Conservation (phyloP, 2,888 invertebrate genomes). For the Argyresthia goedartella region DNA sequence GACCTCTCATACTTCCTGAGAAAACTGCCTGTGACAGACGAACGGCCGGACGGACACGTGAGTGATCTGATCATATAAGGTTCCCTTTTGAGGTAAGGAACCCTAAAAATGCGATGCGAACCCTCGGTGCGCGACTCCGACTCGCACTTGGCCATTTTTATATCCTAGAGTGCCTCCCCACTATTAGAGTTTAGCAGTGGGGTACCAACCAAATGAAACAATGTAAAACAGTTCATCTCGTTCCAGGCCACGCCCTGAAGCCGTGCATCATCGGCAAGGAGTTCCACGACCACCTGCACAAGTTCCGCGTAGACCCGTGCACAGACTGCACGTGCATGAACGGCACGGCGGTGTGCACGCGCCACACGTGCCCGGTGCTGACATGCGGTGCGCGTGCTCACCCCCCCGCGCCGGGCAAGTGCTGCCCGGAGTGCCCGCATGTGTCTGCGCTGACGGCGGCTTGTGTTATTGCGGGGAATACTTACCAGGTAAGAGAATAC, state of each 20-base stretch:
- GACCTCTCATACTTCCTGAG: too few relatives aligned
- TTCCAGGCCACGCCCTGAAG: constrained; percentile 47
- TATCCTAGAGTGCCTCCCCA: too few relatives aligned
- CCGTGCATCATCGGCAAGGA: constrained; percentile 81
- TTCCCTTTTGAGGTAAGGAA: too few relatives aligned
- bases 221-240: neutral
- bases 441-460: constrained; percentile 77
- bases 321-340: constrained; percentile 87
- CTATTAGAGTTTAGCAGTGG: too few relatives aligned
- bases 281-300: constrained; percentile 73
- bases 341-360: constrained; percentile 83
- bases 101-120: too few relatives aligned
- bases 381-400: constrained; percentile 85
- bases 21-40: too few relatives aligned
- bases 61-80: too few relatives aligned
- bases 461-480: constrained; percentile 74
- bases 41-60: too few relatives aligned
- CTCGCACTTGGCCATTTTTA: too few relatives aligned
- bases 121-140: too few relatives aligned
- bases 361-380: constrained; percentile 90
- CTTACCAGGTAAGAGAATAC: constrained; percentile 75
- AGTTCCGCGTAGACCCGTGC: constrained; percentile 81
- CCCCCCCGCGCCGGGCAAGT: constrained; percentile 74
- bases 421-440: constrained; percentile 83
- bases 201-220: neutral